Conservation (phyloP, 2,113 vertebrate species). For the Balaeniceps rex region DNA sequence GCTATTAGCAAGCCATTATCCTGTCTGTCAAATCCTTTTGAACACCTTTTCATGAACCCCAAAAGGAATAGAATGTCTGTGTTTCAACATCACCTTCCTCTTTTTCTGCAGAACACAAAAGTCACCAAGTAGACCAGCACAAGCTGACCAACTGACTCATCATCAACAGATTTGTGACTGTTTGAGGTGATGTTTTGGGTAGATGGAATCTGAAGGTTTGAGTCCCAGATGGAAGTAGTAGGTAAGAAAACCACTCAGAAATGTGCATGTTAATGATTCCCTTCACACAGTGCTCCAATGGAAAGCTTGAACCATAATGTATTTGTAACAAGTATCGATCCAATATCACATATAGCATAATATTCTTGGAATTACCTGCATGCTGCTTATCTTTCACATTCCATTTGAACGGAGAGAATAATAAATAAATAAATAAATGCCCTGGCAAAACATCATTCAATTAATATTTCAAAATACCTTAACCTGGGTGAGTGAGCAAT, state of each 20-base stretch:
- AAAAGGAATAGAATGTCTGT: not conserved
- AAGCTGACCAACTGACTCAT: not conserved
- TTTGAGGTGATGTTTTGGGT: not conserved
- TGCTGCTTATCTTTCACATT: not conserved
- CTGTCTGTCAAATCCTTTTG: not conserved
- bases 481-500: not conserved
- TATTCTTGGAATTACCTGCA: not conserved
- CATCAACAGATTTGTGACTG: not conserved
- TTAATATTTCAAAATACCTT: not conserved
- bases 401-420: not conserved
- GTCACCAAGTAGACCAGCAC: not conserved
- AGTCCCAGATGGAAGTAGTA: not conserved
- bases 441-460: not conserved
- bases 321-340: not conserved
- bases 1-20: not conserved
- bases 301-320: rapidly evolving
- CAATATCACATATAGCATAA: not conserved
- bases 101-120: not conserved
- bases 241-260: not conserved
- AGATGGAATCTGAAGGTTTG: not conserved
- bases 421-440: not conserved
- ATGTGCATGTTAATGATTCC: not conserved
- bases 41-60: not conserved
- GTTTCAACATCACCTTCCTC: not conserved
- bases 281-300: not conserved